Base-by-base conservation (phyloP, 1,140 invertebrate genomes). In the Leptinotarsa undecemlineata region DNA sequence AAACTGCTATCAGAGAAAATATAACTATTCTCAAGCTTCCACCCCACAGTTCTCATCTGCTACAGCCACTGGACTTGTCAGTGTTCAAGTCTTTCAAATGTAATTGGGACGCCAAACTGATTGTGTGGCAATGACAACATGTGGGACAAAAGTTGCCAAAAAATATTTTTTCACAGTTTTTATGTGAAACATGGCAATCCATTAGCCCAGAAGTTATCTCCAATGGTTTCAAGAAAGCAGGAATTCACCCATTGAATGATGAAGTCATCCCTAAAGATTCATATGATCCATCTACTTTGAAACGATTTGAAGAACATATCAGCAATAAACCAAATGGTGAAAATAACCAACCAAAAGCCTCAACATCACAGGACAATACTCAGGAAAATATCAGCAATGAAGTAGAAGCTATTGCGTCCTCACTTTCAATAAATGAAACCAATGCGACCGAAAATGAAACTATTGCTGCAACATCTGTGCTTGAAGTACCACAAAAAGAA, bases 31-130 rank as follows among this genome's bases (percentile, higher is more conserved):
- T 51, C 48, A 51, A 51, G 17, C 72, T 83, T 14, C 84, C 82
- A 20, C 74, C 83, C 67, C 82, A 84, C 71, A 83, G 81, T 21
- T 82, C 76, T 20, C 80, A 82, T 68, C 48, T 83, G 48, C 77
- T 84, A 33, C 82, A 84, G 75, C 82, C 83, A 21, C 73, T 85
- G 67, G 83, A 84, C 70, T 69, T 84, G 19, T 77, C 75, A 62
- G 82, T 73, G 5, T 75, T 75, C 21, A 72, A 72, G 51, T 15
- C 71, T 4, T 21, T 75, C 66, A 26, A 26, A 26, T 19, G 33
- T 57, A 26, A 13, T 15, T 75, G 72, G 48, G 51, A 72, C 19
- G 63, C 63, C 14, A 51, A 51, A 51, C 48, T 51, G 13, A 51
- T 51, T 51, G 48, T 51, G 48, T 51, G 48, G 48, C 48, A 51